Conservation (phyloP, 2,797 vertebrate genomes). For the Lemur catta region DNA sequence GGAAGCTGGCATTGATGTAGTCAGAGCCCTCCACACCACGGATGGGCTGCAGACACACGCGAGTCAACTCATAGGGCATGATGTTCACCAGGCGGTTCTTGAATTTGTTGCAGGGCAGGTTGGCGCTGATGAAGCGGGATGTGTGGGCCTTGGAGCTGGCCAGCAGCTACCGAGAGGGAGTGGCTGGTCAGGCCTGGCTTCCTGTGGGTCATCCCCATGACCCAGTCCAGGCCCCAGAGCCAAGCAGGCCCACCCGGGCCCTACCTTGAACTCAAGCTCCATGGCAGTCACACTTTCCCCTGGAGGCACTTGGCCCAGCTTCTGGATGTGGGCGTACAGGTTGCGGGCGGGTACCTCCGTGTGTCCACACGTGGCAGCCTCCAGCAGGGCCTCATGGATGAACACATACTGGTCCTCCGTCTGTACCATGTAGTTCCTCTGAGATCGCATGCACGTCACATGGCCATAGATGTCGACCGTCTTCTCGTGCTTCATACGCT, state of each 20-base stretch:
- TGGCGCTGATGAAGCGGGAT: conserved; percentile 97
- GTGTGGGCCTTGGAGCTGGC: conserved; percentile 95
- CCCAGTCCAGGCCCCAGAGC: neutral
- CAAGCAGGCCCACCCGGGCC: conserved; percentile 74
- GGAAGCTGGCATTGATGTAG: conserved; percentile 98
- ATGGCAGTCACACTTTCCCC: conserved; percentile 93
- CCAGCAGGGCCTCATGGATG: conserved; percentile 95
- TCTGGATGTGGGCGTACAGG: conserved; percentile 96
- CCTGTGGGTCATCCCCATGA: accelerated
- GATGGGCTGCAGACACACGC: conserved; percentile 96
- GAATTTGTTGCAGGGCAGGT: conserved; percentile 97
- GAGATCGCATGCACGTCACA: conserved; percentile 96
- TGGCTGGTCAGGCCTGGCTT: neutral
- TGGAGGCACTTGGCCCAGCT: conserved; percentile 90
- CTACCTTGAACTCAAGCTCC: conserved; percentile 98
- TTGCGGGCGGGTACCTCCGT: conserved; percentile 94
- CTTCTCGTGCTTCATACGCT: conserved; percentile 96
- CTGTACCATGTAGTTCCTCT: conserved; percentile 99
- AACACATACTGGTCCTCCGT: conserved; percentile 98
- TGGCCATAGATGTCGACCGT: conserved; percentile 96
- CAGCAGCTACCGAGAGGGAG: conserved; percentile 87
- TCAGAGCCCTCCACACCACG: conserved; percentile 96
- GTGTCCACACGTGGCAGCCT: conserved; percentile 92
- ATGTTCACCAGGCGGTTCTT: conserved; percentile 98
- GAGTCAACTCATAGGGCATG: conserved; percentile 95